Evolutionary conservation across 2,113 vertebrate genomes (phyloP).

Genomic region (Ramphastos sulfuratus): DNA sequence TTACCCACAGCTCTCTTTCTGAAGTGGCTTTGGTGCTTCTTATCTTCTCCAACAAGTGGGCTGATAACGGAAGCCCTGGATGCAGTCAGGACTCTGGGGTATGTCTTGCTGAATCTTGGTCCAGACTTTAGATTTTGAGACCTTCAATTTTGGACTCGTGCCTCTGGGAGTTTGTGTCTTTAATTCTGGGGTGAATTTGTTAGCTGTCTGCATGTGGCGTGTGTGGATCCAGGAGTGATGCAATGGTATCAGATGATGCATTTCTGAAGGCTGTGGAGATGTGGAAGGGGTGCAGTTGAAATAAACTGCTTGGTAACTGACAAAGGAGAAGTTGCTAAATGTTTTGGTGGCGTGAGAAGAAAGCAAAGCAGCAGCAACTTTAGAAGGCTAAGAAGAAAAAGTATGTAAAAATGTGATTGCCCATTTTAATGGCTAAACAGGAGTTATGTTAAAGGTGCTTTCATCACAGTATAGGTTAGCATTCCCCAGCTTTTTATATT

Average conservation of each 20-base stretch:
- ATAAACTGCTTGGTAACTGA: background rate
- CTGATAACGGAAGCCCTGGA: background rate
- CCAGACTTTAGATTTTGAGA: background rate
- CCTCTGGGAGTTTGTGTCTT: background rate
- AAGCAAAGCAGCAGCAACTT: background rate
- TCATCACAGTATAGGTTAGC: conserved; percentile 57
- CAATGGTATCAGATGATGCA: background rate
- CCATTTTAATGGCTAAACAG: conserved; percentile 41
- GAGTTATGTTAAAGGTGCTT: conserved; percentile 57
- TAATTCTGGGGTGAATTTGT: background rate
- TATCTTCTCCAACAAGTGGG: background rate
- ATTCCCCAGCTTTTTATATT: conserved; percentile 57
- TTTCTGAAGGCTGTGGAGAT: background rate
- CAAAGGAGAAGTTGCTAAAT: background rate
- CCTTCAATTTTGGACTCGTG: background rate
- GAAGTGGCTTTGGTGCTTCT: background rate
- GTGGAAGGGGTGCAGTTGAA: background rate
- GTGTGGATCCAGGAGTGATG: background rate
- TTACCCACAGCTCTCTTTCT: background rate
- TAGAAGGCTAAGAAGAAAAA: conserved; percentile 15
- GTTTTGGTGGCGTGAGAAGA: background rate
- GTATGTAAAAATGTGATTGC: conserved; percentile 16
- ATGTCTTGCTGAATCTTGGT: background rate
- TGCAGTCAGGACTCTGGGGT: background rate
- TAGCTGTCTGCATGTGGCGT: background rate